Base-by-base conservation (phyloP, 2,888 invertebrate genomes). In the Helicoverpa assulta region DNA sequence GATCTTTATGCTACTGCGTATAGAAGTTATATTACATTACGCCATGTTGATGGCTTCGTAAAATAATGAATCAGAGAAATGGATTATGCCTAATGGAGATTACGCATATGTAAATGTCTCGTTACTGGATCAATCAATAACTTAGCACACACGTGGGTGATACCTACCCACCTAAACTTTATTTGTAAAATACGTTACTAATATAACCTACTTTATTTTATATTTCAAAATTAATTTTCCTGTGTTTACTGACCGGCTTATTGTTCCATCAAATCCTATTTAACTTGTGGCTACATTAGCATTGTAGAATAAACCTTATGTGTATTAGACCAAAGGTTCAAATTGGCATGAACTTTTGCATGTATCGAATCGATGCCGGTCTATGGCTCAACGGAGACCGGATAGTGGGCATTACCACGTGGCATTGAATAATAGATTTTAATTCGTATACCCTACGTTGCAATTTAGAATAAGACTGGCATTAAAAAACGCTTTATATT, bases 381-480 rank as follows among this genome's bases (percentile, higher is more conserved):
- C n/a, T 33, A 33, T 33, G 33, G 33, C 8, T 33, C 33, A 8
- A 8, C 33, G 33, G 26, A 33, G 33, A 33, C 33, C 16, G 47
- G 12, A n/a, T 12, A 47, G 47, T 47, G n/a, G n/a, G 47, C 12
- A 47, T 43, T 47, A 47, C 5, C 16, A 47, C n/a, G 16, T 47
- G 47, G 47, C 47, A 47, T 47, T 47, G 47, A 47, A 47, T 47
- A n/a, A 47, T 47, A 47, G 47, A n/a, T 47, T 47, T 47, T 47
- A 47, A 47, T 47, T n/a, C n/a, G 10, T n/a, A n/a, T 47, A 5
- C 47, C 47, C 16, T 47, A n/a, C 47, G n/a, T 47, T 47, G 47
- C n/a, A 47, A n/a, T 47, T 47, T 47, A n/a, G 47, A n/a, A 47
- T n/a, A 16, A n/a, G 2, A 5, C 12, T 47, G 47, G 47, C 5